Conservation (phyloP, 1,140 invertebrate species). For the Lepidotrigona ventralis region DNA sequence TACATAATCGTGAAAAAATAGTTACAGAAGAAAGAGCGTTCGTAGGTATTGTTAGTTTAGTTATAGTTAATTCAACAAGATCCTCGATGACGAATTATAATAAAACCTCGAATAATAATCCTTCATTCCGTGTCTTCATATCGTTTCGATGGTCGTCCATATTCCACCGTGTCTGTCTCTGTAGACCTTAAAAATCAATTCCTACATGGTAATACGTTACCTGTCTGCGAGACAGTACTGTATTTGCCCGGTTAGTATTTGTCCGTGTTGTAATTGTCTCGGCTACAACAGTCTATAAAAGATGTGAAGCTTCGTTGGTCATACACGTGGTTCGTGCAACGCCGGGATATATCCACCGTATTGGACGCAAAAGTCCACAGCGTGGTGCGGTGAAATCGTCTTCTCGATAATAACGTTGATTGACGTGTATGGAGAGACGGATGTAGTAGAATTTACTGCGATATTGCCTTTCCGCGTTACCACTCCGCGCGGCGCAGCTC, state of each 20-base stretch:
- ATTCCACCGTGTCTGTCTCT: not conserved
- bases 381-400: not conserved
- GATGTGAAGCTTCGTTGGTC: not conserved
- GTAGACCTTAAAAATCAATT: not conserved
- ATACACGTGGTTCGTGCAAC: not conserved
- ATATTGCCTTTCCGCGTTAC: not conserved
- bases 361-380: not conserved
- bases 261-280: not conserved
- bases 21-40: too few relatives aligned
- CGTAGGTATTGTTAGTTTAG: too few relatives aligned
- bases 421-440: not conserved
- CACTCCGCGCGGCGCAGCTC: not conserved
- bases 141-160: too few relatives aligned
- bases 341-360: not conserved
- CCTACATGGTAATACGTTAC: not conserved
- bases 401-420: not conserved
- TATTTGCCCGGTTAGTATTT: not conserved
- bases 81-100: too few relatives aligned
- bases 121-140: too few relatives aligned
- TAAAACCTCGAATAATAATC: too few relatives aligned
- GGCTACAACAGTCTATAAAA: not conserved
- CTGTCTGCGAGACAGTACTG: not conserved
- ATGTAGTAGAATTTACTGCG: not conserved
- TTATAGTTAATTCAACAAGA: too few relatives aligned
- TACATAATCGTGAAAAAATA: too few relatives aligned